These are phyloP conservation scores for Didymodactylos carnosus DNA, from an alignment of 2,888 invertebrate genomes.

Conservation along the genomic window DNA sequence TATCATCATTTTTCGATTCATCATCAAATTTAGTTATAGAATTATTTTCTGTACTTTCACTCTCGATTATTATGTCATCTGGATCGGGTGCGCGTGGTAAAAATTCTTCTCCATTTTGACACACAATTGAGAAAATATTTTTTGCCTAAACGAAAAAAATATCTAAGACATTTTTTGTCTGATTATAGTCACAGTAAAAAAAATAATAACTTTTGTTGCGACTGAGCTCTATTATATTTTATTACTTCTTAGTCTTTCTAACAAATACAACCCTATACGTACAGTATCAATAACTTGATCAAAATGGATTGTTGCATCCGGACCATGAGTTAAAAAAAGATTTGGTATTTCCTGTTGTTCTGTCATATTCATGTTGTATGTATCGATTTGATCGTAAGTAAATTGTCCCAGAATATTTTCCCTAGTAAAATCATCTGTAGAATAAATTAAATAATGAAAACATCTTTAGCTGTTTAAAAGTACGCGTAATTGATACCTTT, in stretches of 20 bases:
- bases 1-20: too few relatives aligned
- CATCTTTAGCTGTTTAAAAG: background rate
- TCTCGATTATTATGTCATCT: background rate
- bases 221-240: too few relatives aligned
- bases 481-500: too few relatives aligned
- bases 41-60: background rate
- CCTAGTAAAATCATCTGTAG: background rate
- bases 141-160: too few relatives aligned
- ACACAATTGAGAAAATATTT: background rate
- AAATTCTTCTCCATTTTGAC: background rate
- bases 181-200: background rate
- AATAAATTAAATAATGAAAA: background rate
- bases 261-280: too few relatives aligned
- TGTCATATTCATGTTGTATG: background rate
- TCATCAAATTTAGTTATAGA: too few relatives aligned
- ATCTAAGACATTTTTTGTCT: background rate
- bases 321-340: background rate
- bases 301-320: background rate
- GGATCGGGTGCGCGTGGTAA: background rate
- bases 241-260: too few relatives aligned
- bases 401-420: background rate
- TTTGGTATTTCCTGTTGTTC: background rate
- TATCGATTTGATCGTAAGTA: background rate
- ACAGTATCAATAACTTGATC: background rate
- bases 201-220: too few relatives aligned